A percentile compares a stretch with the other conserved stretches of the same genome.
Conservation (phyloP, 2,113 vertebrate genomes). For the Prolemur simus region DNA sequence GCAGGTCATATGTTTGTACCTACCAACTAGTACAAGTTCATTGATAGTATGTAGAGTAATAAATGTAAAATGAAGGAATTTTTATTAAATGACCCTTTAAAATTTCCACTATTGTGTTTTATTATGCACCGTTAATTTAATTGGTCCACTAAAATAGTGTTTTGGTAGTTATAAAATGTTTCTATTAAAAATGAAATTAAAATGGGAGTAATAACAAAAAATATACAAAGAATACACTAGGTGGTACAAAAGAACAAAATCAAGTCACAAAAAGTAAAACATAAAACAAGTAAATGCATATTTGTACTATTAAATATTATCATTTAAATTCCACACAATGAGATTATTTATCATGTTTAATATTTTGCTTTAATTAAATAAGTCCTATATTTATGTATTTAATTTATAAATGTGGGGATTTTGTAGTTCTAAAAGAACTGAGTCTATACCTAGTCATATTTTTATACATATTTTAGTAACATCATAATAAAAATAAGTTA, state of each 20-base stretch:
- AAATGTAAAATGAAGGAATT: background rate
- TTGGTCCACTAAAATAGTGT: background rate
- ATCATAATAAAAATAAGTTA: slow-evolving; percentile 11
- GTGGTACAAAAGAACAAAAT: background rate
- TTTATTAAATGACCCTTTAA: background rate
- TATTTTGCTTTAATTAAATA: slow-evolving; percentile 23
- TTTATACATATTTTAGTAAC: background rate
- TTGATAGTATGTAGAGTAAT: background rate
- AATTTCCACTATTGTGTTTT: background rate
- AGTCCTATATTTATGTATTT: background rate
- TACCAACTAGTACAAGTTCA: background rate
- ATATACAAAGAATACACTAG: background rate
- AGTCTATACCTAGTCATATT: background rate
- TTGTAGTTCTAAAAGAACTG: background rate
- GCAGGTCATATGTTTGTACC: background rate
- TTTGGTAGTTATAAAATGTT: background rate
- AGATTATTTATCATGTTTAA: background rate
- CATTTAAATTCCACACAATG: slow-evolving; percentile 4
- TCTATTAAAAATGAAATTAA: background rate
- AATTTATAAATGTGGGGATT: background rate
- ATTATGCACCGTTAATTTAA: background rate
- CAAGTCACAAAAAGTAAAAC: background rate
- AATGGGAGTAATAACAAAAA: background rate
- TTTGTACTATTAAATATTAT: background rate
- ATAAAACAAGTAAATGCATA: background rate